These are phyloP conservation scores for Propithecus perrieri DNA, from an alignment of 2,797 vertebrate genomes.

Conservation along the genomic window DNA sequence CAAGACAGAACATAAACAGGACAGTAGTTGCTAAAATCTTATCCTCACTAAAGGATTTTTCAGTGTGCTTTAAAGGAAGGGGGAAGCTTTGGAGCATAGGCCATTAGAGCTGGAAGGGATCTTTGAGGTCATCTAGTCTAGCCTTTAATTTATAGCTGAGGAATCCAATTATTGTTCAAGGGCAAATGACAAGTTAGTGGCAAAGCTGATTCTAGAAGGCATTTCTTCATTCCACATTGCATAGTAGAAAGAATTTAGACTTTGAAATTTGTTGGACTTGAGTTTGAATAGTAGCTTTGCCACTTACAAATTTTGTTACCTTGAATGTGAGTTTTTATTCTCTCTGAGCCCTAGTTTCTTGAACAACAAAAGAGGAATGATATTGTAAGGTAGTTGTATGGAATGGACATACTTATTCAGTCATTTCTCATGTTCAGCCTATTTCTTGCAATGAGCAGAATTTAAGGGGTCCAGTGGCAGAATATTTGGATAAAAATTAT, in stretches of 20 bases:
- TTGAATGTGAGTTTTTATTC: neutral
- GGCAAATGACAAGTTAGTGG: neutral
- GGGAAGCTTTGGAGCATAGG: slow-evolving; percentile 15
- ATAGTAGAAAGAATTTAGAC: neutral
- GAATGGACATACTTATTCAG: neutral
- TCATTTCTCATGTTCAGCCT: too few species aligned
- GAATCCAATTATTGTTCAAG: neutral
- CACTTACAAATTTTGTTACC: neutral
- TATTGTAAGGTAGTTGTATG: neutral
- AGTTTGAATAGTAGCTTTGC: neutral
- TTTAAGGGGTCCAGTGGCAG: neutral
- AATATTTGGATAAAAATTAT: neutral
- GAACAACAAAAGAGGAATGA: neutral
- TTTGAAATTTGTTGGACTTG: neutral
- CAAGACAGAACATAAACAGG: slow-evolving; percentile 1
- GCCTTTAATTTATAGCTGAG: neutral
- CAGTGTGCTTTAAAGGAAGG: neutral
- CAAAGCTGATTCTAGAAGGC: neutral
- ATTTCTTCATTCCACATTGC: neutral
- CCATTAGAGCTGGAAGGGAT: neutral
- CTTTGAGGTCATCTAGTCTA: neutral
- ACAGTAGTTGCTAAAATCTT: neutral
- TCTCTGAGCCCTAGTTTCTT: neutral
- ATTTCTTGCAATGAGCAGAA: neutral
- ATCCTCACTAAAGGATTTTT: neutral